A percentile compares a stretch with the other conserved stretches of the same genome.
These are phyloP conservation scores for Nansenia antarctica DNA, from an alignment of 2,113 vertebrate species.

Conservation along the genomic window DNA sequence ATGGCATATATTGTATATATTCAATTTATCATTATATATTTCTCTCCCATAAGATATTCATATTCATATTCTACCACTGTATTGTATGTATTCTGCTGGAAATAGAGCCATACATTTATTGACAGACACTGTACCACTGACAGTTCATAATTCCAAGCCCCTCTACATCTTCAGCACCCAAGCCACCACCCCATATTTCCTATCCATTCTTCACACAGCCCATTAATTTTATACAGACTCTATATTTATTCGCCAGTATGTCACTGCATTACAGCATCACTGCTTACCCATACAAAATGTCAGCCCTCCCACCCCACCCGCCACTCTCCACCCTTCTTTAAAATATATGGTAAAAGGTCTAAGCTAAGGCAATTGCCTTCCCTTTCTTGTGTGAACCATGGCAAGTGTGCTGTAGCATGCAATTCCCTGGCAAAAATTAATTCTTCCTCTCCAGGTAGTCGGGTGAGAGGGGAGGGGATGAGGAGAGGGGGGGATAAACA, in stretches of 20 bases:
- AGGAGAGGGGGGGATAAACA: conserved; percentile 2
- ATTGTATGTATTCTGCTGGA: too few relatives aligned
- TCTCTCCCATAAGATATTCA: too few relatives aligned
- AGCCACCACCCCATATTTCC: too few relatives aligned
- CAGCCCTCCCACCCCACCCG: neutral
- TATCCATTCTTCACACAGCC: too few relatives aligned
- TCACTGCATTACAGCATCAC: conserved; percentile 11
- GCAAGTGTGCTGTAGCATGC: conserved; percentile 26
- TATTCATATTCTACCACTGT: too few relatives aligned
- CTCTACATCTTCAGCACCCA: too few relatives aligned
- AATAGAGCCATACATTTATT: too few relatives aligned
- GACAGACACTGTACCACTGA: too few relatives aligned
- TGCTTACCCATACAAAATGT: conserved; percentile 12
- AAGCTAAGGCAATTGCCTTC: conserved; percentile 20
- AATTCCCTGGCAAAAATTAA: conserved; percentile 35
- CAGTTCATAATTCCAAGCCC: too few relatives aligned
- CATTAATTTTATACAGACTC: too few relatives aligned
- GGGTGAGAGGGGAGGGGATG: neutral
- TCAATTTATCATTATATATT: too few relatives aligned
- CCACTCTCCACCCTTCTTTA: neutral
- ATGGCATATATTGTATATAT: too few relatives aligned
- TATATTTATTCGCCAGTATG: conserved; percentile 7
- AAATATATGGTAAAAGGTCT: conserved; percentile 11
- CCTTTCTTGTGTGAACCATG: conserved; percentile 24
- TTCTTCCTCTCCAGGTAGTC: conserved; percentile 19